phyloP scores from a whole-genome alignment of 2,888 invertebrate genomes.

The Hartigia nigra region DNA sequence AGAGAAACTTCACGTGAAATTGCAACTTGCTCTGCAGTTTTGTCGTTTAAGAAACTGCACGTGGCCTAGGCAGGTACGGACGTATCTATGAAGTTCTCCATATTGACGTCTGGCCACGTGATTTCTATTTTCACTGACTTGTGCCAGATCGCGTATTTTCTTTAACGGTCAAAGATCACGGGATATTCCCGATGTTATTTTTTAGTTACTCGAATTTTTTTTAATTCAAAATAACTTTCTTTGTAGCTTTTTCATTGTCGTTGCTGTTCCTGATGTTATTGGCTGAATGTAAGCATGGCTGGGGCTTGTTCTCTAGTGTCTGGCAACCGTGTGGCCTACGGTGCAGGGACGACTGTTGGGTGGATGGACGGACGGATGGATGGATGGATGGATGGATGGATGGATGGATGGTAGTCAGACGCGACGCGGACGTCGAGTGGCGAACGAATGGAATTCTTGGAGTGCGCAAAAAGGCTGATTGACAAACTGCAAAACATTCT shows the following conservation, averaged over 20 bases:
- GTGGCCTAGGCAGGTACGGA: background rate
- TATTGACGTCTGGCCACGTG: background rate
- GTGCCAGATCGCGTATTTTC: background rate
- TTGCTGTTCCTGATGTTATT: too few species aligned
- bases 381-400: too few species aligned
- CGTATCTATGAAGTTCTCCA: background rate
- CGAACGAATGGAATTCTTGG: constrained; percentile 10
- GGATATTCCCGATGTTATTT: background rate
- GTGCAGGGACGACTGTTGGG: background rate
- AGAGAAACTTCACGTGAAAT: constrained; percentile 9
- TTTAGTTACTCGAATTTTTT: background rate
- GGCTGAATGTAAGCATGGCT: background rate
- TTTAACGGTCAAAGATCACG: background rate
- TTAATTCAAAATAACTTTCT: background rate
- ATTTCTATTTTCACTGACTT: background rate
- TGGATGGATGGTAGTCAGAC: too few species aligned
- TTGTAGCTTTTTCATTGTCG: too few species aligned
- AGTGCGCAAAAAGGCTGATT: constrained; percentile 18
- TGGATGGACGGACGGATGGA: too few species aligned
- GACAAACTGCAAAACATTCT: constrained; percentile 23
- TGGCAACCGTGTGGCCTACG: background rate
- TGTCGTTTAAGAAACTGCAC: background rate
- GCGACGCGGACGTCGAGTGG: background rate
- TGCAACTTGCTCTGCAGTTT: background rate
- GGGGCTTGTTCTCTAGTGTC: background rate